A percentile compares a stretch with the other conserved stretches of the same genome.
Conservation (phyloP, 2,888 invertebrate genomes). For the Volucella inflata region DNA sequence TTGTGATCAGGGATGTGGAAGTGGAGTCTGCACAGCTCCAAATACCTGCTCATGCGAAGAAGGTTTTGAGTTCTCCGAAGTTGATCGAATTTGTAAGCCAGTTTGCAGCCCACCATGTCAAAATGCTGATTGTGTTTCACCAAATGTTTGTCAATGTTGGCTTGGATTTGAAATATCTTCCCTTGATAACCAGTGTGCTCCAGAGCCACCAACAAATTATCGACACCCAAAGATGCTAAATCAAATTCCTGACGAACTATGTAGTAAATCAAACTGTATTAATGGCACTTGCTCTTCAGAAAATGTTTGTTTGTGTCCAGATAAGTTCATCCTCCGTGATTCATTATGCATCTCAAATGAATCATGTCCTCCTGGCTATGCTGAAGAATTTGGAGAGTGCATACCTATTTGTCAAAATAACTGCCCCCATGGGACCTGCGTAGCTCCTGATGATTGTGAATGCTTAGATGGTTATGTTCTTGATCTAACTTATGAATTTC, state of each 20-base stretch:
- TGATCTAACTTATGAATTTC: conserved; percentile 31
- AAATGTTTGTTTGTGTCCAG: conserved; percentile 35
- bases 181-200: conserved; percentile 15
- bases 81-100: conserved; percentile 55
- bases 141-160: conserved; percentile 82
- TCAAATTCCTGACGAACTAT: neutral
- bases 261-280: conserved; percentile 53
- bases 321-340: conserved; percentile 9
- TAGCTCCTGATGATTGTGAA: conserved; percentile 76
- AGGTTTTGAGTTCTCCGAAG: conserved; percentile 84
- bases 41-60: conserved; percentile 88
- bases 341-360: conserved; percentile 21
- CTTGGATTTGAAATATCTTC: conserved; percentile 79
- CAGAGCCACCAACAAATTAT: neutral
- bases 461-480: conserved; percentile 78
- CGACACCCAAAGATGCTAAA: conserved; percentile 30
- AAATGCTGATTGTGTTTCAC: conserved; percentile 81
- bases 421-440: conserved; percentile 80
- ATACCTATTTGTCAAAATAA: conserved; percentile 81
- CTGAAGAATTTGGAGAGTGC: conserved; percentile 65
- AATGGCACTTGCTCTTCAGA: conserved; percentile 76
- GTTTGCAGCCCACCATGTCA: conserved; percentile 80
- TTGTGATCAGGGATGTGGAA: conserved; percentile 78
- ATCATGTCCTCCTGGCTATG: conserved; percentile 34
- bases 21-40: conserved; percentile 86